Base-by-base conservation (phyloP, 2,888 invertebrate genomes). In the Loripinus fragilis region DNA sequence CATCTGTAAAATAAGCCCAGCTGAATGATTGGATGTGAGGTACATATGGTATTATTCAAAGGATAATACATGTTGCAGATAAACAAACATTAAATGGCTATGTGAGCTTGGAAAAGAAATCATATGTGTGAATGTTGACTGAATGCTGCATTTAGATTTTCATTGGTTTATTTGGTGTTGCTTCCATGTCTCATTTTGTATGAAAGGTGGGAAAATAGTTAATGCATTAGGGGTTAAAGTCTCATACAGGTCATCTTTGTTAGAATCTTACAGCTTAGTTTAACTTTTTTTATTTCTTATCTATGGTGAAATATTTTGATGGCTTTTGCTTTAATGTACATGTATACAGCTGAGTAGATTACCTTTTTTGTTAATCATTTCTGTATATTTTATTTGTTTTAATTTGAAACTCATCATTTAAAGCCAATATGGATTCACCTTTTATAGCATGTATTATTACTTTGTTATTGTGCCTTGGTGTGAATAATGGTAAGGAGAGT, bases 1-100 rank as follows among this genome's bases (percentile, higher is more conserved):
- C 81, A 25, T 81, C 90, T 38, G 89, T 90, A 10, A 76, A 73
- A 28, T 79, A 75, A 64, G 38, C n/a, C n/a, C n/a, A n/a, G n/a
- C n/a, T n/a, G n/a, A n/a, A n/a, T n/a, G n/a, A n/a, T n/a, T n/a
- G n/a, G n/a, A n/a, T n/a, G n/a, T n/a, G n/a, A n/a, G n/a, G n/a
- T n/a, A n/a, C n/a, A n/a, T n/a, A n/a, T n/a, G n/a, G n/a, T n/a
- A n/a, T n/a, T n/a, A n/a, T n/a, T n/a, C n/a, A n/a, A n/a, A n/a
- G n/a, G n/a, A n/a, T n/a, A n/a, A n/a, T n/a, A n/a, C n/a, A n/a
- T n/a, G n/a, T n/a, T n/a, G n/a, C n/a, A n/a, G n/a, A n/a, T n/a
- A n/a, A n/a, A n/a, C n/a, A n/a, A n/a, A 38, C 5, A 38, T 12
- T 38, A 38, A 8, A 5, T 38, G 45, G 20, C 8, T 45, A 45